These are phyloP conservation scores for Mechanitis mazaeus DNA, from an alignment of 2,888 invertebrate species.

Conservation along the genomic window DNA sequence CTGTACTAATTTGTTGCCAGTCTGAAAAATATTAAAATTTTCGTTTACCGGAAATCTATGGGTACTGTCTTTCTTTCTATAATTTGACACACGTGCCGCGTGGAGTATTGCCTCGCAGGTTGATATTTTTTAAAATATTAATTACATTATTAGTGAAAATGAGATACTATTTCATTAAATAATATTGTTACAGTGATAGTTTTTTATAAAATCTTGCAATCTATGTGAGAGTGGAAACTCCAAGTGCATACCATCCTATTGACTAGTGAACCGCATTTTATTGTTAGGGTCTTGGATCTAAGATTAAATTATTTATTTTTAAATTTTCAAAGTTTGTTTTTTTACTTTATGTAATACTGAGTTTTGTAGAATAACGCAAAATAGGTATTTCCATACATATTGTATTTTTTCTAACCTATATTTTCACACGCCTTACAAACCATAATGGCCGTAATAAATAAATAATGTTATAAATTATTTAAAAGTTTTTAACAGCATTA, in stretches of 20 bases:
- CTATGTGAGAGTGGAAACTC: slow-evolving; percentile 45
- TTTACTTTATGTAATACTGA: not conserved
- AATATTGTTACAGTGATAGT: slow-evolving; percentile 43
- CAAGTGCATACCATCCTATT: slow-evolving; percentile 16
- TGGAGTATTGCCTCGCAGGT: slow-evolving; percentile 76
- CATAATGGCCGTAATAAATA: slow-evolving; percentile 1
- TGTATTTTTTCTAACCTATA: slow-evolving; percentile 18
- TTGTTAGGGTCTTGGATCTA: not conserved
- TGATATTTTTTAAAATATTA: slow-evolving; percentile 51
- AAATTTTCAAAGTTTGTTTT: not conserved
- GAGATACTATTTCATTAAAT: slow-evolving; percentile 33
- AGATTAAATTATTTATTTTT: not conserved
- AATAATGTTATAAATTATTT: not conserved
- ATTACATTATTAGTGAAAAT: slow-evolving; percentile 41
- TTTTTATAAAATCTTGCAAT: slow-evolving; percentile 39
- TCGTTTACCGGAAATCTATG: slow-evolving; percentile 61
- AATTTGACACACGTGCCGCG: slow-evolving; percentile 77
- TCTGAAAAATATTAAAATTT: slow-evolving; percentile 49
- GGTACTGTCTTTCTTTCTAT: slow-evolving; percentile 67
- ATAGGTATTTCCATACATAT: not conserved
- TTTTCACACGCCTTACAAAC: not conserved
- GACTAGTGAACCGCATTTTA: slow-evolving; percentile 18
- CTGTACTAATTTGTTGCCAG: slow-evolving; percentile 41
- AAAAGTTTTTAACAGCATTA: not conserved
- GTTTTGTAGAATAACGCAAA: not conserved